Percentiles rank a stretch among this genome's conserved stretches.
phyloP scores from a whole-genome alignment of 2,113 vertebrate genomes.

The Alligator mississippiensis region DNA sequence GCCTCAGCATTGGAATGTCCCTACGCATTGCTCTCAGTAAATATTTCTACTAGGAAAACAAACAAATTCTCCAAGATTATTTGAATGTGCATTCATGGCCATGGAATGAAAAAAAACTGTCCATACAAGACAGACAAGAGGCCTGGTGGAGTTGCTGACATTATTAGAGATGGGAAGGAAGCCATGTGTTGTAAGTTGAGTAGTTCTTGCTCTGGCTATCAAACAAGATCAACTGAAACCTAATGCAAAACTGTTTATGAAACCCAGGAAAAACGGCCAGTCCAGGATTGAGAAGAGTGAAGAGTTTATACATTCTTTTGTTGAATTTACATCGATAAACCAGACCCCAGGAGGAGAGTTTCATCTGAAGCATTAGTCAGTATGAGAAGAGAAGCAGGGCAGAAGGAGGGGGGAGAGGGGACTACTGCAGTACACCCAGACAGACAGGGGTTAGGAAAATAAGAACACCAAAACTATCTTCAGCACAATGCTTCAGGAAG shows the following conservation, averaged over 20 bases:
- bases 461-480: rapidly evolving
- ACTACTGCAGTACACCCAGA: not conserved
- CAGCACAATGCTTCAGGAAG: not conserved
- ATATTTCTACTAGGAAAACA: too few relatives aligned
- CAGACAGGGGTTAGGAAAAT: rapidly evolving
- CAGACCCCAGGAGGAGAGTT: not conserved
- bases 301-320: not conserved
- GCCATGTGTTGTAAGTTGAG: too few relatives aligned
- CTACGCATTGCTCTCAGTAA: too few relatives aligned
- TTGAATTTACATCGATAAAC: not conserved
- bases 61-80: too few relatives aligned
- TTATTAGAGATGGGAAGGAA: not conserved
- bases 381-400: not conserved
- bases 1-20: too few relatives aligned
- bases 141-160: rapidly evolving
- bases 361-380: not conserved
- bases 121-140: not conserved
- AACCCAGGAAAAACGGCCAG: not conserved
- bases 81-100: too few relatives aligned
- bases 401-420: not conserved
- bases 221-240: not conserved
- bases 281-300: not conserved
- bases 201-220: too few relatives aligned
- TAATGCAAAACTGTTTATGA: not conserved
- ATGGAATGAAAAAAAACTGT: too few relatives aligned